These are phyloP conservation scores for Falcaria lacertinaria DNA, from an alignment of 2,888 invertebrate species.

Conservation along the genomic window DNA sequence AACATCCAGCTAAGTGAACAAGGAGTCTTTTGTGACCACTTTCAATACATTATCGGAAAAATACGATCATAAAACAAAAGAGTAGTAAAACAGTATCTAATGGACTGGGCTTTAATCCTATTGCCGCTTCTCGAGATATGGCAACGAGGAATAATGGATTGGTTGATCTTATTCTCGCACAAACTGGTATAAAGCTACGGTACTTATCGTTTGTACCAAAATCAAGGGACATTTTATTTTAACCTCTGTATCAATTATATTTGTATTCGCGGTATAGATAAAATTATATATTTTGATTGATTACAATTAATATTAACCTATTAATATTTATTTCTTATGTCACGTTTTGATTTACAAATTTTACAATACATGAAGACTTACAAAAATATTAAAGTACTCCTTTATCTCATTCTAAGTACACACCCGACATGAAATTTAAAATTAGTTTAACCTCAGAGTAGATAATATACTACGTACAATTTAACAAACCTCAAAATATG, in stretches of 20 bases:
- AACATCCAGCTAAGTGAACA: conserved; percentile 16
- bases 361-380: too few relatives aligned
- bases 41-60: conserved; percentile 63
- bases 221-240: not conserved
- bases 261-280: too few relatives aligned
- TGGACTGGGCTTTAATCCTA: conserved; percentile 57
- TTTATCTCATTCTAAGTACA: not conserved
- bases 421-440: not conserved
- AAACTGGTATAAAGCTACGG: conserved; percentile 40
- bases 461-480: too few relatives aligned
- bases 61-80: conserved; percentile 68
- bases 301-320: too few relatives aligned
- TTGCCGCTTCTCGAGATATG: conserved; percentile 56
- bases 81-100: conserved; percentile 65
- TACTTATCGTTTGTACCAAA: conserved; percentile 19
- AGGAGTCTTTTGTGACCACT: conserved; percentile 45
- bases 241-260: not conserved
- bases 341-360: too few relatives aligned
- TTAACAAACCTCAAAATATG: not conserved
- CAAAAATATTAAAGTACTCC: too few relatives aligned
- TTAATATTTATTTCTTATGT: too few relatives aligned
- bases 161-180: conserved; percentile 44
- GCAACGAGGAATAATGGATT: conserved; percentile 60
- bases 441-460: too few relatives aligned
- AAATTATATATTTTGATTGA: too few relatives aligned